Base-by-base conservation (phyloP, 30 jellyfish, hydroid and myxozoan genomes). In the Mastigias papua region DNA sequence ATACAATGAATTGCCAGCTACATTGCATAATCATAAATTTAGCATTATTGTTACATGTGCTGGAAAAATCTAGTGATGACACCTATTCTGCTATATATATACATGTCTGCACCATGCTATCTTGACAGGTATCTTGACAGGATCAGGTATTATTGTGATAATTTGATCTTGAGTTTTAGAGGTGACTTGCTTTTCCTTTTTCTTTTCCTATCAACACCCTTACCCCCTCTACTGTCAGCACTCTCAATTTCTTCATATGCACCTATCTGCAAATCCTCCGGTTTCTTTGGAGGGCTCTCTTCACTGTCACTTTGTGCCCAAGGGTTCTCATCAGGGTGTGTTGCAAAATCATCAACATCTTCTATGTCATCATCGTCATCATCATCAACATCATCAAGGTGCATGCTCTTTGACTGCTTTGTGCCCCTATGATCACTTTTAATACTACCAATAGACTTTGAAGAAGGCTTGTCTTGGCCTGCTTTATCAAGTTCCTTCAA, bases 221-320 rank as follows among this genome's bases (percentile, higher is more conserved):
- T 82, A 6, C 91, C 80, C 8, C 63, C 76, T 67, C 71, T 84
- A 1, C 57, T 10, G 22, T 76, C 84, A 26, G 61, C 86, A 51
- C 86, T 60, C 23, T 83, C 93, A 57, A 83, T 83, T 77, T 83
- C 93, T 70, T 83, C 93, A 60, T 83, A 83, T 0, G 93, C 93
- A 2, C 93, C 93, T 42, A 83, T 83, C 73, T 83, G 93, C 73
- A 83, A 64, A 28, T 83, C 93, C 5, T 83, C 93, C 0, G 93
- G 81, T 33, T 72, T 83, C 87, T 83, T 83, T 15, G 93, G 93
- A 20, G 93, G 93, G 62, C 81, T 83, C 42, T 76, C 83, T 1
- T 83, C 93, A 70, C 93, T 83, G 80, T 83, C 93, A 72, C 93
- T 83, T 74, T 83, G 93, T 25, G 93, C 93, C 93, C 93, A 83